Evolutionary conservation across 2,113 vertebrate species (phyloP).

Genomic region (Cercopithecus mona): DNA sequence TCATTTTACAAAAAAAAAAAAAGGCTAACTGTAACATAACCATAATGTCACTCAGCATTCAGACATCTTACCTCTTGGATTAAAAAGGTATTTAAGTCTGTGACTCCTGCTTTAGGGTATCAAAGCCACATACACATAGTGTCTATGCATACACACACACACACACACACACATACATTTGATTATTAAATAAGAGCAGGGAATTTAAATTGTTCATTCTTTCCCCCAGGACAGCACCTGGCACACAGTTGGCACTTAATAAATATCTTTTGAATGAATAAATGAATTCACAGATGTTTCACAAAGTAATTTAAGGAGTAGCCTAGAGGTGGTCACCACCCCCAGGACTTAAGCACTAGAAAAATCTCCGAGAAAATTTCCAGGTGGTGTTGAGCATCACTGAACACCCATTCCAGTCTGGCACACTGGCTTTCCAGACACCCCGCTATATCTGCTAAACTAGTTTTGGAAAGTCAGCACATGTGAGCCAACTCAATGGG

Average conservation of each 20-base stretch:
- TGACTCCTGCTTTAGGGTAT: neutral
- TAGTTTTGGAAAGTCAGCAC: neutral
- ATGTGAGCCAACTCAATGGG: neutral
- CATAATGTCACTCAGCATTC: neutral
- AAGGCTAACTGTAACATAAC: neutral
- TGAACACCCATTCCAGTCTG: neutral
- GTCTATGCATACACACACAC: rapidly evolving
- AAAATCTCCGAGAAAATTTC: neutral
- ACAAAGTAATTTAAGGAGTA: slow-evolving; percentile 3
- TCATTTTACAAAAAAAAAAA: neutral
- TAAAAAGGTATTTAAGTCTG: neutral
- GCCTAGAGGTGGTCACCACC: neutral
- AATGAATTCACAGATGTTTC: slow-evolving; percentile 47
- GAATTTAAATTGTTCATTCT: neutral
- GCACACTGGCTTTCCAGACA: neutral
- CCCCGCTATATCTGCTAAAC: neutral
- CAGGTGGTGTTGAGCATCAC: neutral
- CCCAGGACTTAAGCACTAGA: neutral
- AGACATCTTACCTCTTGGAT: neutral
- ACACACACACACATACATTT: neutral
- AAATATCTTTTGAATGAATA: slow-evolving; percentile 35
- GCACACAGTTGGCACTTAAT: slow-evolving; percentile 24
- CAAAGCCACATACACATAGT: neutral
- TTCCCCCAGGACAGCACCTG: neutral
- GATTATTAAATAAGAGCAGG: neutral